phyloP scores from a whole-genome alignment of 2,113 vertebrate species.

The Chamaea fasciata region DNA sequence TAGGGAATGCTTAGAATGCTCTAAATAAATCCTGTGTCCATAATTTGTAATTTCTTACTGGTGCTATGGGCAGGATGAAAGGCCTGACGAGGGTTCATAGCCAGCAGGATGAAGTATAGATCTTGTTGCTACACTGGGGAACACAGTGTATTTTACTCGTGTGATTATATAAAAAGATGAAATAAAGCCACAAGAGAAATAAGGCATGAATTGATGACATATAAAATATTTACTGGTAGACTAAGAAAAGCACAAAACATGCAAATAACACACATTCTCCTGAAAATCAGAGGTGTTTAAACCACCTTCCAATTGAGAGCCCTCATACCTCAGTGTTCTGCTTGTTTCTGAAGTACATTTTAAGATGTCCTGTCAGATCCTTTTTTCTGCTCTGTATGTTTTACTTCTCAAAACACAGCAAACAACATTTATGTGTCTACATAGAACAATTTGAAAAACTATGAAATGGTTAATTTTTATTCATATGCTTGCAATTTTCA shows the following conservation, averaged over 20 bases:
- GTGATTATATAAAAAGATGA: neutral
- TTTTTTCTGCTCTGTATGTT: neutral
- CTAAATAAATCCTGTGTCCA: conserved; percentile 48
- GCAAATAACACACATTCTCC: neutral
- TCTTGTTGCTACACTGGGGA: neutral
- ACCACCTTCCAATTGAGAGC: neutral
- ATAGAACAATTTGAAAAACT: neutral
- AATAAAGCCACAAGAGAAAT: neutral
- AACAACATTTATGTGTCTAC: neutral
- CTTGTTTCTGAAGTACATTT: neutral
- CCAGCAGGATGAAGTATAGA: neutral
- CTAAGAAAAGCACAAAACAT: neutral
- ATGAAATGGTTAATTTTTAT: neutral
- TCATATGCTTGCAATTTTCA: neutral
- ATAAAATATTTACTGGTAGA: neutral
- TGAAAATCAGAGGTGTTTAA: neutral
- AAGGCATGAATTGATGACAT: neutral
- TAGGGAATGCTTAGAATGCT: conserved; percentile 44
- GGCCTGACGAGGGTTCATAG: neutral
- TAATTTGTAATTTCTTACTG: conserved; percentile 42
- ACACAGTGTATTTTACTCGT: neutral
- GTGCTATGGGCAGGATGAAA: conserved; percentile 1
- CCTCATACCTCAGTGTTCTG: neutral
- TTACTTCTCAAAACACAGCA: neutral
- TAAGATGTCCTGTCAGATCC: neutral